Evolutionary conservation across 1,140 invertebrate genomes (phyloP).

Genomic region (Psix sp.): DNA sequence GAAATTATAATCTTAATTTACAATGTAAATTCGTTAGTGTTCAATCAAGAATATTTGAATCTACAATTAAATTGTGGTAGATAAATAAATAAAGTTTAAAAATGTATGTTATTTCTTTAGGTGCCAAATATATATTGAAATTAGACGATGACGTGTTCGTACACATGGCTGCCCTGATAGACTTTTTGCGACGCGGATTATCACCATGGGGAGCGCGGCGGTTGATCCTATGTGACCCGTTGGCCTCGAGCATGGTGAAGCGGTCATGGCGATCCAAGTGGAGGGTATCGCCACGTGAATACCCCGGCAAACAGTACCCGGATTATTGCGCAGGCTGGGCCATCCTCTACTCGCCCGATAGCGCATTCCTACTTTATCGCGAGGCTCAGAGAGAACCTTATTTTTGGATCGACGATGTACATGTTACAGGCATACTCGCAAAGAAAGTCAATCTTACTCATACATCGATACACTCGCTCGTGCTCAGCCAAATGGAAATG

Average conservation of each 20-base stretch:
- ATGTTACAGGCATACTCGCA: constrained; percentile 85
- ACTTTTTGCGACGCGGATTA: constrained; percentile 79
- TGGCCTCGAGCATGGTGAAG: constrained; percentile 75
- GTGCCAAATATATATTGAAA: constrained; percentile 86
- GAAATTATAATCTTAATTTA: no score
- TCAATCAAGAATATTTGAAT: no score
- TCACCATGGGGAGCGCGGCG: constrained; percentile 79
- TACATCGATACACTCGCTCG: constrained; percentile 75
- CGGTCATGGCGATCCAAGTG: constrained; percentile 86
- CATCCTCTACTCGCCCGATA: constrained; percentile 85
- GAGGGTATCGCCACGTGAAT: constrained; percentile 85
- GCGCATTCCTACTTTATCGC: constrained; percentile 81
- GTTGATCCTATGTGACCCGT: constrained; percentile 80
- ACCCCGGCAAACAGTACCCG: constrained; percentile 81
- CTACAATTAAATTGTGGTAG: no score
- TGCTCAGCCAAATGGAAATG: constrained; percentile 73
- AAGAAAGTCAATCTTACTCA: constrained; percentile 79
- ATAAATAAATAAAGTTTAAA: neutral
- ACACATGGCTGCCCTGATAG: constrained; percentile 81
- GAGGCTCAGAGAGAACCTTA: constrained; percentile 81
- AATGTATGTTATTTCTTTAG: constrained; percentile 67
- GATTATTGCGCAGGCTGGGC: constrained; percentile 86
- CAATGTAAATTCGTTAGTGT: no score
- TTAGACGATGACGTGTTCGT: constrained; percentile 89
- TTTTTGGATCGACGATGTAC: constrained; percentile 93